Evolutionary conservation across 2,888 invertebrate species (phyloP), one percentile per base, ranked within the genome.

Genomic region (Trypoxylon attenuatum): DNA sequence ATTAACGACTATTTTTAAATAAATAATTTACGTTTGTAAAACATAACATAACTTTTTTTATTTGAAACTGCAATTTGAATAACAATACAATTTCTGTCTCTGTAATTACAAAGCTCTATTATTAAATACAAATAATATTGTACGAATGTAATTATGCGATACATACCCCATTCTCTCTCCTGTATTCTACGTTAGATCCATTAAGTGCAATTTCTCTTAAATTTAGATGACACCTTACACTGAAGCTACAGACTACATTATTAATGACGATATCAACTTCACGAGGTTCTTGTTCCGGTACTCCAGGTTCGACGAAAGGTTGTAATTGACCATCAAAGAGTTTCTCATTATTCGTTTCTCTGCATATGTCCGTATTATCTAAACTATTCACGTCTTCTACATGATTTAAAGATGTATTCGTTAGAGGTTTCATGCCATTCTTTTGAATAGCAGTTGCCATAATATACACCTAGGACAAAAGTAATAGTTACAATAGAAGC

Each of bases 221-320:
- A 90, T 98, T 97, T 84, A 99, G 90, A 89, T 98, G 98, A 88
- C 98, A 99, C 87, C 96, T 92, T 72, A 98, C 96, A 90, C 94
- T 97, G 90, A 98, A 97, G 91, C 94, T 95, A 90, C 96, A 96
- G 86, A 97, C 98, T 79, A 98, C 98, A 91, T 99, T 99, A 90
- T 96, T 98, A 88, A 98, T 97, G 86, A 95, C 93, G 87, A 98
- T 97, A 89, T 97, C 97, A 87, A 97, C 92, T 89, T 95, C 95
- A 6, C 94, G 94, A 73, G 92, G 92, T 15, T 86, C 78, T 41
- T 82, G 79, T 23, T 76, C 70, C 10, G 62, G 27, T n/a, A n/a
- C n/a, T n/a, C n/a, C n/a, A 6, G 62, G 47, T 33, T 64, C 69
- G 29, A 64, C 51, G 13, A 73, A 75, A 16, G 78, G 50, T 27